Evolutionary conservation across 1,140 invertebrate genomes (phyloP), one percentile per base, ranked within the genome.

Genomic region (Sycophaga agraensis): DNA sequence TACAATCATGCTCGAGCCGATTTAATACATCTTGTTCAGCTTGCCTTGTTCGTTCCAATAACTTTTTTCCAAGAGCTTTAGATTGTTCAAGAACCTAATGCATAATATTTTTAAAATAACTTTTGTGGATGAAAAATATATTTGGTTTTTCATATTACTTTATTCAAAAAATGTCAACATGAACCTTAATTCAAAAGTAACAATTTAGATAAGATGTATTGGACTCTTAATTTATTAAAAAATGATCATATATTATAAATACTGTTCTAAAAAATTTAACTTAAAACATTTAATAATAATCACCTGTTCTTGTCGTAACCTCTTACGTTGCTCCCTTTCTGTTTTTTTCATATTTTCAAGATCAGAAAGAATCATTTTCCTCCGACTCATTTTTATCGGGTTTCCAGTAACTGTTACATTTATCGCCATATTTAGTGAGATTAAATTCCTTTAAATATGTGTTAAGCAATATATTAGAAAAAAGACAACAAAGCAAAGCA

Each of bases 251-350:
- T n/a, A n/a, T n/a, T n/a, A n/a, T n/a, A n/a, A n/a, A n/a, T n/a
- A n/a, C n/a, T n/a, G n/a, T n/a, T n/a, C n/a, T n/a, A n/a, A n/a
- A n/a, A n/a, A n/a, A n/a, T n/a, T n/a, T n/a, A n/a, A n/a, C n/a
- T n/a, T n/a, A n/a, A 49, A 19, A 49, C 17, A 21, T 43, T 26
- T 26, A 8, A 34, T 24, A 45, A 65, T 26, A 65, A 62, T 59
- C 62, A 79, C 81, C 74, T 85, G 84, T 63, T 84, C 73, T 39
- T 83, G 61, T 56, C 84, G 79, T 77, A 85, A 83, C 69, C 80
- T 78, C 60, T 79, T 75, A 11, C 82, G 73, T 56, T 80, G 82
- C 42, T 84, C 79, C 46, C 77, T 75, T 65, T 85, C 84, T 59
- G 73, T 74, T 70, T 82, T 82, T 60, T 74, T 75, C 7, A 79